A percentile compares a stretch with the other conserved stretches of the same genome.
Conservation (phyloP, 53 echinoderm and acorn worm species). For the Antedon mediterranea region DNA sequence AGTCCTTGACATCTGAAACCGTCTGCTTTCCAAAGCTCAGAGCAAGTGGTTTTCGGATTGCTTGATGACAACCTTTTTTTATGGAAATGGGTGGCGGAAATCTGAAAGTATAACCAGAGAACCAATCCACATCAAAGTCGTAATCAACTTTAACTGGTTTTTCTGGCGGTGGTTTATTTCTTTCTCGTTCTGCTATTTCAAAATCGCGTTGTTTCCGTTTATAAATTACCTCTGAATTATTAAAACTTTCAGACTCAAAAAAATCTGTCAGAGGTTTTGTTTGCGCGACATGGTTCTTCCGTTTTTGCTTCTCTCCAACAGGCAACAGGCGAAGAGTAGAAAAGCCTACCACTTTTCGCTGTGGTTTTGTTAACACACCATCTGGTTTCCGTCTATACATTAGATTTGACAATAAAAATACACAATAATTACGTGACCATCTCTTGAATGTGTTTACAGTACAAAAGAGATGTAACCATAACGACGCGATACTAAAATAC, state of each 20-base stretch:
- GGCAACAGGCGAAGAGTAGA: background rate
- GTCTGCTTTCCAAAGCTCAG: background rate
- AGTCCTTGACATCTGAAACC: conserved; percentile 18
- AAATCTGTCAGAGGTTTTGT: background rate
- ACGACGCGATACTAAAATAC: no score
- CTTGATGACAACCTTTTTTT: background rate
- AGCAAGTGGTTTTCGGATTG: background rate
- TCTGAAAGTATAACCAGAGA: background rate
- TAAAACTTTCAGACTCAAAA: background rate
- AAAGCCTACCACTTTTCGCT: background rate
- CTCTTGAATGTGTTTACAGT: no score
- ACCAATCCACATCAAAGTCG: background rate
- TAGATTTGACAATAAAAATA: no score
- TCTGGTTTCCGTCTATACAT: background rate
- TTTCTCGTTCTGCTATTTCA: background rate
- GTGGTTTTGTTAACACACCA: background rate
- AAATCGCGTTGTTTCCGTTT: background rate
- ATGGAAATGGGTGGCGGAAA: background rate
- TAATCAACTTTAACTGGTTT: background rate
- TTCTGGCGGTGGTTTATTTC: background rate
- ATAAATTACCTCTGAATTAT: background rate
- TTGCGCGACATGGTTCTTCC: background rate
- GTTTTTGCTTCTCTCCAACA: background rate
- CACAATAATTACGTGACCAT: no score
- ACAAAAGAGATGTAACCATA: no score